These are phyloP conservation scores for Dysidea cf. avara DNA, from an alignment of 37 sponge, comb jelly and placozoan genomes.

Conservation along the genomic window DNA sequence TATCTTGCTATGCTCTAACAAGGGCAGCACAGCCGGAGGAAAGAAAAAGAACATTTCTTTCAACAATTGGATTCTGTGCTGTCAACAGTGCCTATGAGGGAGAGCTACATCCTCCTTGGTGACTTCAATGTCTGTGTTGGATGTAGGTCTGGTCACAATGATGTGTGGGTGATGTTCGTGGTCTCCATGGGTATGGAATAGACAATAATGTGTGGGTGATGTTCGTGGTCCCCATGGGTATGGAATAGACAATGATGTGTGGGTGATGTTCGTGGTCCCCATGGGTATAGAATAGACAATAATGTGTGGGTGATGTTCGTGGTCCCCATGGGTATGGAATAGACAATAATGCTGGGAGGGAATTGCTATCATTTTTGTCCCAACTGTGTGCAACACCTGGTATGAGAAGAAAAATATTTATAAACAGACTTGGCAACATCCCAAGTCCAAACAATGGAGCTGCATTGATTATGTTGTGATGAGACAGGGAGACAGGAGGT, in stretches of 20 bases:
- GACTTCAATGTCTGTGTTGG: conserved; percentile 31
- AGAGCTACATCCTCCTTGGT: conserved; percentile 13
- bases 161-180: too few species aligned
- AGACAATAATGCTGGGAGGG: conserved; percentile 41
- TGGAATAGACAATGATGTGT: too few species aligned
- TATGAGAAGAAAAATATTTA: conserved; percentile 30
- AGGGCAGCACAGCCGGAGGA: conserved; percentile 4
- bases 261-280: too few species aligned
- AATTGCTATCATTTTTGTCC: too few species aligned
- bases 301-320: conserved; percentile 9
- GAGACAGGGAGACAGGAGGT: conserved; percentile 6
- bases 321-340: conserved; percentile 44
- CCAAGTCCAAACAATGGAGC: conserved; percentile 34
- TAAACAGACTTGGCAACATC: conserved; percentile 53
- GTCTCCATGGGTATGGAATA: too few species aligned
- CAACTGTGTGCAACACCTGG: conserved; percentile 45
- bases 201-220: too few species aligned
- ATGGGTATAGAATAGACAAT: too few species aligned
- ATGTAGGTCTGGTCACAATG: neutral
- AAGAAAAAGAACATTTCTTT: conserved; percentile 3
- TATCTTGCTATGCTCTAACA: conserved; percentile 15
- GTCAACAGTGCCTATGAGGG: neutral
- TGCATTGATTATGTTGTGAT: conserved; percentile 46
- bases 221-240: too few species aligned
- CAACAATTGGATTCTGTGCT: neutral